Percentiles rank a stretch among this genome's conserved stretches.
Evolutionary conservation across 2,113 vertebrate genomes (phyloP).

Genomic region (Mobula hypostoma): DNA sequence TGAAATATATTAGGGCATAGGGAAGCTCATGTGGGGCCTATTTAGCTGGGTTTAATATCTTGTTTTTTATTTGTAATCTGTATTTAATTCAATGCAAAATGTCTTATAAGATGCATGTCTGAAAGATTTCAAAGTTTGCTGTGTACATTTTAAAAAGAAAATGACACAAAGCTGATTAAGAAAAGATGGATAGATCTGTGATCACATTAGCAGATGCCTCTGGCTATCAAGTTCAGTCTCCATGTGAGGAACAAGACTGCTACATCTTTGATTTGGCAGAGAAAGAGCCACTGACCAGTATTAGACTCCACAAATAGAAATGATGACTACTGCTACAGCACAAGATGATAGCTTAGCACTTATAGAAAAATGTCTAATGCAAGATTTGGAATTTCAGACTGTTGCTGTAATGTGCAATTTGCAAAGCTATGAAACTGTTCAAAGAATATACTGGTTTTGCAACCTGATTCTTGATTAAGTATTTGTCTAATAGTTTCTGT

Average conservation of each 20-base stretch:
- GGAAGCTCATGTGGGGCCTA: background rate
- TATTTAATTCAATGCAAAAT: background rate
- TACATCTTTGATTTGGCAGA: constrained; percentile 23
- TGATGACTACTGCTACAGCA: constrained; percentile 14
- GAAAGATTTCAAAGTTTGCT: constrained; percentile 14
- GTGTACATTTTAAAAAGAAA: background rate
- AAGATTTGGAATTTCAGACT: constrained; percentile 3
- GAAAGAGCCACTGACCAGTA: background rate
- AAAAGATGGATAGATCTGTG: constrained; percentile 5
- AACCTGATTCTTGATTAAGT: background rate
- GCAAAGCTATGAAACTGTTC: background rate
- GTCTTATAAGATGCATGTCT: background rate
- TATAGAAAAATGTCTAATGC: background rate
- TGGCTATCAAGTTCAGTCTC: background rate
- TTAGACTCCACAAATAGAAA: constrained; percentile 28
- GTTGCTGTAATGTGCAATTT: background rate
- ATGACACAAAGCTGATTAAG: background rate
- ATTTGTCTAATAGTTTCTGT: background rate
- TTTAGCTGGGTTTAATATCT: background rate
- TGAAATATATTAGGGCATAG: background rate
- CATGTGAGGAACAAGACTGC: constrained; percentile 24
- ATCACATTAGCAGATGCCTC: constrained; percentile 27
- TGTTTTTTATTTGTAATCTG: background rate
- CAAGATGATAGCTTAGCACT: constrained; percentile 9
- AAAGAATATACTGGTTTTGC: background rate